Evolutionary conservation across 2,888 invertebrate genomes (phyloP).

Genomic region (Herminia tarsipennalis): DNA sequence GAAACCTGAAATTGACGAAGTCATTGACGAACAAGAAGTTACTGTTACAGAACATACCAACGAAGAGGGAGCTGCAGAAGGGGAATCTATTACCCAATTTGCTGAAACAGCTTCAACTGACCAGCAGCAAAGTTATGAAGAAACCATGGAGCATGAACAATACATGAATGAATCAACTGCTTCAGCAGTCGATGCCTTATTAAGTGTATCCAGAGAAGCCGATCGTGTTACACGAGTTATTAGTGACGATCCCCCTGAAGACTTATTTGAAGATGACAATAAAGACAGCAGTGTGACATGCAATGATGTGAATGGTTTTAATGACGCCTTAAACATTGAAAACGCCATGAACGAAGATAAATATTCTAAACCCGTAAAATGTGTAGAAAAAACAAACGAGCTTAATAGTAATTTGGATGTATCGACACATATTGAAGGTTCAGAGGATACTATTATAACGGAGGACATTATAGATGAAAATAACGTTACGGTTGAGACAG

Average conservation of each 20-base stretch:
- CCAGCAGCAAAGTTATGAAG: constrained; percentile 45
- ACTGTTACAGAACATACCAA: background rate
- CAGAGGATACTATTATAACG: constrained; percentile 11
- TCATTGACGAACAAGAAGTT: background rate
- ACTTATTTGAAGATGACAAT: constrained; percentile 78
- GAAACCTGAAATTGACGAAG: background rate
- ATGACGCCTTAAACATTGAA: constrained; percentile 38
- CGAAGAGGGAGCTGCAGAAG: constrained; percentile 9
- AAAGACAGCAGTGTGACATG: constrained; percentile 52
- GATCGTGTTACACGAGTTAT: constrained; percentile 75
- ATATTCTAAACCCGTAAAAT: constrained; percentile 24
- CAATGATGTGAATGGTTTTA: constrained; percentile 52
- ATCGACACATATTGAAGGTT: constrained; percentile 8
- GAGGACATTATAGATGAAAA: constrained; percentile 22
- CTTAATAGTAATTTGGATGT: constrained; percentile 25
- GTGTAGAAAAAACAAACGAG: constrained; percentile 16
- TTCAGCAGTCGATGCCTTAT: constrained; percentile 77
- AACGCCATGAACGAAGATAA: constrained; percentile 25
- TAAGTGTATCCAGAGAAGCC: constrained; percentile 76
- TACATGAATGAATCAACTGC: constrained; percentile 76
- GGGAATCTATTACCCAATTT: constrained; percentile 25
- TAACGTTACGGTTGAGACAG: constrained; percentile 5
- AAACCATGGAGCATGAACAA: constrained; percentile 47
- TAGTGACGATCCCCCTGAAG: constrained; percentile 76
- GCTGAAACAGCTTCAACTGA: too few species aligned